Conservation (phyloP, 1,140 invertebrate genomes). For the Polypedilum vanderplanki region DNA sequence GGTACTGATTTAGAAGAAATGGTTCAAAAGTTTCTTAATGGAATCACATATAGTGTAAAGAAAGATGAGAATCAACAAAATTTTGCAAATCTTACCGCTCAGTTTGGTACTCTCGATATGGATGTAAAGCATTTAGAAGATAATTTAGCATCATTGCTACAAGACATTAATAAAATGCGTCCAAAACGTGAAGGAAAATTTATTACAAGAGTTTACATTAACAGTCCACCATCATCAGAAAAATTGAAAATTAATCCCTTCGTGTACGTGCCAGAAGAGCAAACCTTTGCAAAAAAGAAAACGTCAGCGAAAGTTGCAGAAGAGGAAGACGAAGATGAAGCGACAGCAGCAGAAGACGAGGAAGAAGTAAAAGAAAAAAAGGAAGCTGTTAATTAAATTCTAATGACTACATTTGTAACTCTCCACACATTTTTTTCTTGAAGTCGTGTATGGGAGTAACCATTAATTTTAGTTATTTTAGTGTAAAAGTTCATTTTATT, state of each 20-base stretch:
- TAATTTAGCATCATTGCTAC: slow-evolving; percentile 58
- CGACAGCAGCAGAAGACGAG: not conserved
- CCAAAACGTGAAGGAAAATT: slow-evolving; percentile 58
- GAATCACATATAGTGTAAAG: slow-evolving; percentile 56
- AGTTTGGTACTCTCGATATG: slow-evolving; percentile 66
- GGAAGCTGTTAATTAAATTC: slow-evolving; percentile 23
- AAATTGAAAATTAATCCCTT: slow-evolving; percentile 58
- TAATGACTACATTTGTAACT: not conserved
- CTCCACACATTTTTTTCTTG: not conserved
- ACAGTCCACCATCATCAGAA: slow-evolving; percentile 54
- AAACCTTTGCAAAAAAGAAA: slow-evolving; percentile 8
- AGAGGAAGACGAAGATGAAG: not conserved
- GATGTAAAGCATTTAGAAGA: slow-evolving; percentile 57
- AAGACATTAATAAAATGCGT: slow-evolving; percentile 53
- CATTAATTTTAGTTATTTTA: slow-evolving; percentile 5
- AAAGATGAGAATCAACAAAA: slow-evolving; percentile 60
- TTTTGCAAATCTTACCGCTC: slow-evolving; percentile 57
- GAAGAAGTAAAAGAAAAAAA: not conserved
- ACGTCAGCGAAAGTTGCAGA: not conserved
- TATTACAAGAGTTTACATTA: slow-evolving; percentile 51
- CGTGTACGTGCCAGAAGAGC: slow-evolving; percentile 46
- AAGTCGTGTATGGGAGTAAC: not conserved
- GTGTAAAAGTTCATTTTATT: not conserved
- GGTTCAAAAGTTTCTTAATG: slow-evolving; percentile 56
- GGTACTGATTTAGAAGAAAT: slow-evolving; percentile 52